phyloP scores from a whole-genome alignment of 2,113 vertebrate genomes.

The Pachycephala philippinensis region DNA sequence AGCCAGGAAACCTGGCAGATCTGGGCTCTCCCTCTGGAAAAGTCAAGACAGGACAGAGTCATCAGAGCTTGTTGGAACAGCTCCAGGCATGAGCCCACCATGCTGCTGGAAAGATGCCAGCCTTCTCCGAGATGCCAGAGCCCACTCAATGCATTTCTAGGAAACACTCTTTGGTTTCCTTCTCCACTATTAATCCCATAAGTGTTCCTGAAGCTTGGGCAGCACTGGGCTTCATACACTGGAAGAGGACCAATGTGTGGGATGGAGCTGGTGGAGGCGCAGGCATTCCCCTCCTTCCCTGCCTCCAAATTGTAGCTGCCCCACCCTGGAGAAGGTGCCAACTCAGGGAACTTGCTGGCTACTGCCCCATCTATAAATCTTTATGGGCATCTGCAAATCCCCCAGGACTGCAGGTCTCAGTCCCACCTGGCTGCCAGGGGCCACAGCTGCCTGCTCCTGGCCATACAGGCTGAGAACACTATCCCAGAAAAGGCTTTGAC shows the following conservation, averaged over 20 bases:
- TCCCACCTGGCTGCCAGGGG: neutral
- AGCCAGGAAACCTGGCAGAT: neutral
- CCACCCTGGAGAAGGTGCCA: neutral
- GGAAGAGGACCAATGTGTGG: neutral
- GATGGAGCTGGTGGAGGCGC: neutral
- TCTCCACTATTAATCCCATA: neutral
- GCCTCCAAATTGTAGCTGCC: neutral
- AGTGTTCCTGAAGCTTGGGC: neutral
- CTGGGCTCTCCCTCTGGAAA: neutral
- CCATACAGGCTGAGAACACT: fast-evolving
- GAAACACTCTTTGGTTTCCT: neutral
- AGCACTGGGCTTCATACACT: neutral
- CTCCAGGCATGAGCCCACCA: neutral
- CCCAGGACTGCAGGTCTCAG: neutral
- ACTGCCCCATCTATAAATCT: neutral
- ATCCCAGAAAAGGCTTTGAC: fast-evolving
- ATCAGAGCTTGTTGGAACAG: neutral
- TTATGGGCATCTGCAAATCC: too few relatives aligned
- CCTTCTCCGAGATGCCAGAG: neutral
- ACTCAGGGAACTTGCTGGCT: neutral
- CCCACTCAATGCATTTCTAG: neutral
- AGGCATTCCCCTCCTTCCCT: neutral
- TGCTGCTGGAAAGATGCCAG: neutral
- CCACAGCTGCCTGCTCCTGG: neutral
- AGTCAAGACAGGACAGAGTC: neutral